These are phyloP conservation scores for Tetranychus urticae DNA, from an alignment of 1,140 invertebrate species.

Conservation along the genomic window DNA sequence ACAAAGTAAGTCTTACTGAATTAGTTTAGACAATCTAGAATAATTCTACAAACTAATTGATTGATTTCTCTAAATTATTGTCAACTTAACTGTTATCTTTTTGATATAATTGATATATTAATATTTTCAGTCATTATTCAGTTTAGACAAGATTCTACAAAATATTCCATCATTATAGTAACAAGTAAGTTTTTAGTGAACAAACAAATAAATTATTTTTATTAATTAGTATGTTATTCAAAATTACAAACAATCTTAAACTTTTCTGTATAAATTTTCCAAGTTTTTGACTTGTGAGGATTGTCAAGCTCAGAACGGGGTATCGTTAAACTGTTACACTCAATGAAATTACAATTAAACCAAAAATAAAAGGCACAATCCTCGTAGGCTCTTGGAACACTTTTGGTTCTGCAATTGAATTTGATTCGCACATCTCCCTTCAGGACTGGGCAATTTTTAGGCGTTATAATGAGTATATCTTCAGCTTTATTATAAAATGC, in stretches of 20 bases:
- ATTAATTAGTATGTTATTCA: background rate
- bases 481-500: constrained; percentile 16
- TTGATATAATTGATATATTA: too few relatives aligned
- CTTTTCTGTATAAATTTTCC: constrained; percentile 22
- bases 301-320: constrained; percentile 27
- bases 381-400: constrained; percentile 28
- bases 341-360: constrained; percentile 29
- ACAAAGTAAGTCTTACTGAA: too few relatives aligned
- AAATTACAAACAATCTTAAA: constrained; percentile 17
- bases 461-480: constrained; percentile 19
- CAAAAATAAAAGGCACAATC: constrained; percentile 31
- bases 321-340: constrained; percentile 22
- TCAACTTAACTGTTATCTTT: too few relatives aligned
- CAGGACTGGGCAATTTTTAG: constrained; percentile 20
- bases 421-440: constrained; percentile 24
- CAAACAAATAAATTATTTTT: too few relatives aligned
- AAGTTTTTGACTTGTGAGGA: constrained; percentile 28
- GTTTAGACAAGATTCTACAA: too few relatives aligned
- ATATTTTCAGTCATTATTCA: too few relatives aligned
- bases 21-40: too few relatives aligned
- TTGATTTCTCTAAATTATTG: too few relatives aligned
- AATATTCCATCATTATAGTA: too few relatives aligned
- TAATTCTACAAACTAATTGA: too few relatives aligned
- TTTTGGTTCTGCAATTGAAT: constrained; percentile 21
- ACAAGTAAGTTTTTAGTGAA: too few relatives aligned